Base-by-base conservation (phyloP, 1,140 invertebrate genomes). In the Caenorhabditis brenneri region DNA sequence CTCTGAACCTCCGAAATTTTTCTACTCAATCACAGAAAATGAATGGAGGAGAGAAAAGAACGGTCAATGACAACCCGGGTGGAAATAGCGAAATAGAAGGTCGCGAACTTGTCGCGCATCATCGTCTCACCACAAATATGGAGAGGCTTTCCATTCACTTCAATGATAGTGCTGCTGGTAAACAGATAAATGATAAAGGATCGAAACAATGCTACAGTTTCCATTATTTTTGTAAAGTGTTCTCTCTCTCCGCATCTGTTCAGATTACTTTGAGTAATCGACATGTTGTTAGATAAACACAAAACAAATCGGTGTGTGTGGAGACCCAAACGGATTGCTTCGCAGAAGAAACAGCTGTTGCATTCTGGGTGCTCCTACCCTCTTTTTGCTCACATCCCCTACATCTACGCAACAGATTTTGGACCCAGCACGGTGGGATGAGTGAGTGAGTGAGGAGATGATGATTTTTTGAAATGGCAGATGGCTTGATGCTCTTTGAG, bases 281-380 rank as follows among this genome's bases (percentile, higher is more conserved):
- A 36, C 33, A 65, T 74, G 65, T 65, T 65, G 58, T 74, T 74
- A 74, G 65, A 74, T 74, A 74, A 74, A 74, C 65, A 74, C 65
- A 74, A 74, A 42, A 74, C 65, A 74, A 74, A 74, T 74, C 65
- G 33, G 65, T 74, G 58, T n/a, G n/a, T n/a, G n/a, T n/a, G 31
- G 4, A 19, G 58, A 36, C 58, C 29, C 36, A 42, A 19, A 39
- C 0, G n/a, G 53, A 55, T 55, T 55, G 22, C 53, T 55, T 55
- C 53, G 22, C 33, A 36, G 65, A 74, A 74, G 65, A 74, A 74
- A 74, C 65, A 74, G 65, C 65, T 74, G 65, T 74, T 74, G 65
- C 65, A 42, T 74, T 74, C 65, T 65, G 58, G 29, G 58, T 33
- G 58, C 31, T 65, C 53, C 29, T 9, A 65, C 46, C 12, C 65